Percentiles rank a stretch among this genome's conserved stretches.
These are phyloP conservation scores for Thryonomys swinderianus DNA, from an alignment of 2,113 vertebrate species.

Conservation along the genomic window DNA sequence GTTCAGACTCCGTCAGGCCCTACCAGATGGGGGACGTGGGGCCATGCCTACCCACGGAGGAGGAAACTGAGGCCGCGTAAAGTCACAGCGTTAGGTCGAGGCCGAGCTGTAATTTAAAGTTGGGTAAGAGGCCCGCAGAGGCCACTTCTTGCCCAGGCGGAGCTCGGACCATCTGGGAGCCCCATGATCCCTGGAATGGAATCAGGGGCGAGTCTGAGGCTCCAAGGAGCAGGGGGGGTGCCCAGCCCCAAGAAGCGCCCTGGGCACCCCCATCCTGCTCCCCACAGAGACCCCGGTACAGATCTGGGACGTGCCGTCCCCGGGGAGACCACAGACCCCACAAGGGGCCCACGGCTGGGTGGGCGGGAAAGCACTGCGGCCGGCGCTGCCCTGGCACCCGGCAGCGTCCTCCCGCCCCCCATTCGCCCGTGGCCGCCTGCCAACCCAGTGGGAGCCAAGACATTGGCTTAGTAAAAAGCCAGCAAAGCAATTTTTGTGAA, in stretches of 20 bases:
- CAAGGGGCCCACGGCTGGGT: not conserved
- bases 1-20: not conserved
- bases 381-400: not conserved
- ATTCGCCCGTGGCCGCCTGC: conserved; percentile 16
- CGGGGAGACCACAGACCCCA: not conserved
- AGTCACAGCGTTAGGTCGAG: not conserved
- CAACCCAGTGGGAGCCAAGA: not conserved
- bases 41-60: not conserved
- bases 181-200: not conserved
- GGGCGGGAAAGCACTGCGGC: conserved; percentile 45
- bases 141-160: accelerated
- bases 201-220: not conserved
- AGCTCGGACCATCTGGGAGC: not conserved
- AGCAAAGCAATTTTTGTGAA: not conserved
- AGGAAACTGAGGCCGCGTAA: conserved; percentile 4
- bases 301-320: not conserved
- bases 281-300: not conserved
- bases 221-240: not conserved
- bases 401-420: not conserved
- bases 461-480: not conserved
- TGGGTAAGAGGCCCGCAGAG: not conserved
- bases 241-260: not conserved
- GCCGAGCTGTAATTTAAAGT: conserved; percentile 50
- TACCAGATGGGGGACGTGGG: too few relatives aligned
- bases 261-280: conserved; percentile 18